Conservation (phyloP, 2,888 invertebrate genomes). For the Pristionchus exspectatus region DNA sequence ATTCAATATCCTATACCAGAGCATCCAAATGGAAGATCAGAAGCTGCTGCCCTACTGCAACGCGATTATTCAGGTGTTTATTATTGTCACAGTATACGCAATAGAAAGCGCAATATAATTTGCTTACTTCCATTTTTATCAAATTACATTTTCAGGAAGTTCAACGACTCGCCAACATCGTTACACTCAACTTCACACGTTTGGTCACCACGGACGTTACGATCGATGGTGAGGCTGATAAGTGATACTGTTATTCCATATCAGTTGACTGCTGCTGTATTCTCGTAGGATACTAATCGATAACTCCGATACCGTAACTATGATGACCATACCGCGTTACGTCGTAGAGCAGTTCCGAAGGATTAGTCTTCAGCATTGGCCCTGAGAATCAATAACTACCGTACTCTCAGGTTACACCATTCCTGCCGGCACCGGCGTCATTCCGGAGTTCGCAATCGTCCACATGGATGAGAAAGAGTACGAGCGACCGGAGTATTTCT, state of each 20-base stretch:
- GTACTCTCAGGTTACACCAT: constrained; percentile 1
- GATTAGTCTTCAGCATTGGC: no score
- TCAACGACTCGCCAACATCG: not conserved
- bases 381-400: not conserved
- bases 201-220: not conserved
- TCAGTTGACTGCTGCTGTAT: no score
- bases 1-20: not conserved
- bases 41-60: constrained; percentile 38
- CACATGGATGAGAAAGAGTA: not conserved
- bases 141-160: constrained; percentile 14
- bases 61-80: constrained; percentile 19
- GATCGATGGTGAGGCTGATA: not conserved
- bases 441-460: not conserved
- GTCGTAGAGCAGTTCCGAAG: no score
- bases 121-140: no score
- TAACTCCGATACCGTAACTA: not conserved
- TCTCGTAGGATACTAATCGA: no score
- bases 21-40: constrained; percentile 45
- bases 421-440: not conserved
- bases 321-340: no score
- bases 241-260: not conserved
- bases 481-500: constrained; percentile 16
- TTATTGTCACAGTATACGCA: no score
- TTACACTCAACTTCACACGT: constrained; percentile 24
- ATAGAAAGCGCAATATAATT: no score